Evolutionary conservation across 2,888 invertebrate species (phyloP).

Genomic region (Achlya flavicornis): DNA sequence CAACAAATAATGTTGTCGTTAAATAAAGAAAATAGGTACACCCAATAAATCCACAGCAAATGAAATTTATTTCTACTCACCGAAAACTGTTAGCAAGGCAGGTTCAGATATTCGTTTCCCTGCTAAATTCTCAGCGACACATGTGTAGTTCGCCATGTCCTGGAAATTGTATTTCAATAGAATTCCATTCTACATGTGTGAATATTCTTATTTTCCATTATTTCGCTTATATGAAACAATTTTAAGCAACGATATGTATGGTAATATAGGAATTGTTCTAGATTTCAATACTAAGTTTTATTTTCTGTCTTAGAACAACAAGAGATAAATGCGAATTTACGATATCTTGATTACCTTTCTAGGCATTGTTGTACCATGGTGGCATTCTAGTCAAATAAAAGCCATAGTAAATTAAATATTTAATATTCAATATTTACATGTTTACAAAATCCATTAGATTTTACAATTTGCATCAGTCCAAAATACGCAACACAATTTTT

Average conservation of each 20-base stretch:
- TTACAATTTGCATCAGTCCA: too few relatives aligned
- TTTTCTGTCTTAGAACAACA: not conserved
- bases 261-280: not conserved
- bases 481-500: too few relatives aligned
- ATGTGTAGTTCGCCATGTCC: constrained; percentile 98
- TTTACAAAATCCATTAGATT: too few relatives aligned
- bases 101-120: constrained; percentile 93
- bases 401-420: too few relatives aligned
- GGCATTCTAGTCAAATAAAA: too few relatives aligned
- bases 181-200: constrained; percentile 27
- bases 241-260: not conserved
- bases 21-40: too few relatives aligned
- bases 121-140: constrained; percentile 96
- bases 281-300: not conserved
- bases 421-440: too few relatives aligned
- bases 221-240: constrained; percentile 28
- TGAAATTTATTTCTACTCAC: constrained; percentile 83
- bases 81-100: constrained; percentile 94
- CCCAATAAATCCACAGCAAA: not conserved
- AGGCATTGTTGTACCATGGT: too few relatives aligned
- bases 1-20: too few relatives aligned
- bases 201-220: constrained; percentile 21
- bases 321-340: too few relatives aligned
- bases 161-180: constrained; percentile 57
- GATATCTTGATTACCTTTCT: too few relatives aligned